Evolutionary conservation across 2,797 vertebrate species (phyloP), one percentile per base, ranked within the genome.

Genomic region (Pseudochirops cupreus): DNA sequence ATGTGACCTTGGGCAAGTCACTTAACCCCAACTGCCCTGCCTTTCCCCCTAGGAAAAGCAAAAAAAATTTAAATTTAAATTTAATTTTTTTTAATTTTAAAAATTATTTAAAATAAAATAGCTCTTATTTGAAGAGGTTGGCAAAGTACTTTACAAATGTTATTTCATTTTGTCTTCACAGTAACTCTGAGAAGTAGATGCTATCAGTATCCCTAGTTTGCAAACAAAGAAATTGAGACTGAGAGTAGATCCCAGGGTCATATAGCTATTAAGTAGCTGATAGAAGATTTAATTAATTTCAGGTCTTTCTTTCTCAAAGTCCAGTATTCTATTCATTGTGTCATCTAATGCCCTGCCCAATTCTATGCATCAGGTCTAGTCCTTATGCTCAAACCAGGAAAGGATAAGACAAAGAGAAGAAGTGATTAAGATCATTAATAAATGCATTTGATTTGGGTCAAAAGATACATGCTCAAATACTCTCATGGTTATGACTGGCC

Each of bases 401-500:
- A 67, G 33, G 33, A 67, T 67, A 67, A 7, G 33, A 67, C 16
- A 67, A 67, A 67, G 33, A 67, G 59, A 33, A 57, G 3, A 59
- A 67, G 14, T 67, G 33, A 67, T 67, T 67, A n/a, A 67, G 4
- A 67, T 67, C 14, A 18, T 16, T 39, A 67, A 67, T 18, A 67
- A 59, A 59, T 59, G 31, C 62, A n/a, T 67, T 67, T 39, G 62
- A 67, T 39, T n/a, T n/a, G n/a, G 33, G 5, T 67, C 13, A n/a
- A 67, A 67, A n/a, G 14, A 67, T 67, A 7, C 16, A 67, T n/a
- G 0, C 33, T 5, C 18, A 67, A 67, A 16, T 67, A 67, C 5
- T 67, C 5, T n/a, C 5, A 67, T 31, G 31, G 4, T 14, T 39
- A 18, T n/a, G 4, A n/a, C 0, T n/a, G 1, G 4, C 33, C 4